Base-by-base conservation (phyloP, 2,888 invertebrate species). In the Perithous albicinctus region DNA sequence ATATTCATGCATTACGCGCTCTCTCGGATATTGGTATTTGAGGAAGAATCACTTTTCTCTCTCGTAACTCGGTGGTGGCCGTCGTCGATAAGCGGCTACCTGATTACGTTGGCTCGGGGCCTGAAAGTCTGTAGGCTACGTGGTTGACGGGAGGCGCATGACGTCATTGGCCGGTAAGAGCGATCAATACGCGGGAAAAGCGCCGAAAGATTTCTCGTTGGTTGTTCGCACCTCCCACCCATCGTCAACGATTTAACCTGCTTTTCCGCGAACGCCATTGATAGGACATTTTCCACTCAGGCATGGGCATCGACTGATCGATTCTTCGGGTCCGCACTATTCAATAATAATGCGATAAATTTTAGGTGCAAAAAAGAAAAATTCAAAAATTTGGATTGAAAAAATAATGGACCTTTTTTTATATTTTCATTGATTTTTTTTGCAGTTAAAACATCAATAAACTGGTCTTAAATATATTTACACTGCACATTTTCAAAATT, bases 181-280 rank as follows among this genome's bases (percentile, higher is more conserved):
- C 91, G 92, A 92, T 92, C 92, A 92, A 92, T 92, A 92, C 85
- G 86, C 79, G 79, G 86, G 82, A 90, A n/a, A 85, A 87, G 86
- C 85, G 82, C 74, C 78, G 84, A 88, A 86, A 87, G 84, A 88
- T 85, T 86, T 85, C 82, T 83, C 82, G 38, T 35, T 48, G 20
- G 51, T 72, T 18, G 48, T n/a, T 66, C 35, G 46, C 32, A 20
- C 26, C 76, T 59, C 48, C 77, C 66, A 38, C 38, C 76, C 38
- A 66, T 38, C 35, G 26, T 48, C 29, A 15, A 38, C 77, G 23
- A 56, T 78, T 78, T 69, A 74, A 74, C 63, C 67, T 69, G 78
- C 56, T 78, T 82, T 82, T 69, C 78, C 74, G 41, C 64, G 46
- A 26, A 43, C 41, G 51, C 43, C n/a, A 51, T 3, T 7, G 15